phyloP scores from a whole-genome alignment of 2,113 vertebrate genomes.

The Lampris incognitus region DNA sequence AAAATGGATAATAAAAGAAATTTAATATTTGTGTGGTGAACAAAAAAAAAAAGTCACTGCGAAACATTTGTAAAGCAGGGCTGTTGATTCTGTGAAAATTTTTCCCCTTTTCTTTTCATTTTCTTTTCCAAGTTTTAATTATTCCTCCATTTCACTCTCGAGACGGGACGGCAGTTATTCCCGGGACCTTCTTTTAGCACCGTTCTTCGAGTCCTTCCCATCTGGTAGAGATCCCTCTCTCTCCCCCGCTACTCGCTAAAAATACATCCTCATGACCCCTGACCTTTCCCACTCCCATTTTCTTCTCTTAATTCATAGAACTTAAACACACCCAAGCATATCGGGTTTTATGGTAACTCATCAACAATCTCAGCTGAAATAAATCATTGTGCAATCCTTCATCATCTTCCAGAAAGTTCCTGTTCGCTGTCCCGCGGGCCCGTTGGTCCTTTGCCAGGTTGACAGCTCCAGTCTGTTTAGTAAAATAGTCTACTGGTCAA shows the following conservation, averaged over 20 bases:
- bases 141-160: neutral
- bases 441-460: conserved; percentile 15
- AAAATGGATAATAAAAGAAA: neutral
- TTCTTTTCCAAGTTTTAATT: neutral
- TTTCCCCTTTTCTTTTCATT: neutral
- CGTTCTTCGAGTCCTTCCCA: neutral
- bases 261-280: conserved; percentile 64
- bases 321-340: conserved; percentile 44
- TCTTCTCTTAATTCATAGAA: conserved; percentile 46
- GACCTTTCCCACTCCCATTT: conserved; percentile 56
- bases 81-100: neutral
- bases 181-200: conserved; percentile 25
- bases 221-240: neutral
- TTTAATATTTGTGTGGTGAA: neutral
- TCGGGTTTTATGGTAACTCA: conserved; percentile 48
- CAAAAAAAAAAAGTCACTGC: neutral
- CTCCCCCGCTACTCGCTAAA: conserved; percentile 52
- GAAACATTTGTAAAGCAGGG: neutral
- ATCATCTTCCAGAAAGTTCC: conserved; percentile 47
- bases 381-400: conserved; percentile 59
- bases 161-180: neutral
- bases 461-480: conserved; percentile 33
- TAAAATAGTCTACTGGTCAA: conserved; percentile 40
- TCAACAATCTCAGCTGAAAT: conserved; percentile 27
- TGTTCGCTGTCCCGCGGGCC: conserved; percentile 32